phyloP scores from a whole-genome alignment of 2,888 invertebrate species.

The Zeuzera pyrina region DNA sequence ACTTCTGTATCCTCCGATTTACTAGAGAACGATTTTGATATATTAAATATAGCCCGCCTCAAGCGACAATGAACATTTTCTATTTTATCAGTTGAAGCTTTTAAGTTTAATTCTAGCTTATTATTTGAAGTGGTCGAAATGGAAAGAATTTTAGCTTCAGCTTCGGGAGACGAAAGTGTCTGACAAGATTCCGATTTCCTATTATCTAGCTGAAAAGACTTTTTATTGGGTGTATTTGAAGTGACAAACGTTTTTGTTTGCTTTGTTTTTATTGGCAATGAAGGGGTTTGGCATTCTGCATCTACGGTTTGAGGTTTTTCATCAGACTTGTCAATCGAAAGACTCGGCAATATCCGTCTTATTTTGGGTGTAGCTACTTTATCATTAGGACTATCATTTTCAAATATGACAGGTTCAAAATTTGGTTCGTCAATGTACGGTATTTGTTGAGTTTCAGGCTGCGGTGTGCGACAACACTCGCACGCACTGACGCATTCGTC shows the following conservation, averaged over 20 bases:
- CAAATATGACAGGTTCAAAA: slow-evolving; percentile 59
- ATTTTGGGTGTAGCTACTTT: slow-evolving; percentile 52
- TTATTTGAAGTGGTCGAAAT: slow-evolving; percentile 11
- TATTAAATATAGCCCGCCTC: slow-evolving; percentile 41
- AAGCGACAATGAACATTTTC: slow-evolving; percentile 45
- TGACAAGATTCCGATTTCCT: no score
- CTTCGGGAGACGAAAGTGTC: no score
- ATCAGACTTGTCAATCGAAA: slow-evolving; percentile 50
- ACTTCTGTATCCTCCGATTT: slow-evolving; percentile 54
- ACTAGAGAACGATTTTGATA: slow-evolving; percentile 45
- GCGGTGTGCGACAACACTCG: slow-evolving; percentile 61
- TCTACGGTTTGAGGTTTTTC: slow-evolving; percentile 47
- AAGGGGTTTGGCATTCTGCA: slow-evolving; percentile 53
- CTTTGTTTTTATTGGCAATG: slow-evolving; percentile 31
- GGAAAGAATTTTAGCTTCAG: not conserved
- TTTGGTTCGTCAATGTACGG: slow-evolving; percentile 64
- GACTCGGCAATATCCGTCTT: slow-evolving; percentile 54
- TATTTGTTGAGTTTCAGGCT: slow-evolving; percentile 53
- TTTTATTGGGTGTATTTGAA: slow-evolving; percentile 16
- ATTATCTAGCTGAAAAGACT: not conserved
- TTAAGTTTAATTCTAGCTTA: slow-evolving; percentile 40
- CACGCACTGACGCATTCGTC: slow-evolving; percentile 61
- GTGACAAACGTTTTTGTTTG: slow-evolving; percentile 15
- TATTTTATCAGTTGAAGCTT: slow-evolving; percentile 39
- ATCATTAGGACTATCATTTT: slow-evolving; percentile 40